Percentiles rank a stretch among this genome's conserved stretches.
Evolutionary conservation across 1,140 invertebrate genomes (phyloP).

Genomic region (Drosophila ohnishii): DNA sequence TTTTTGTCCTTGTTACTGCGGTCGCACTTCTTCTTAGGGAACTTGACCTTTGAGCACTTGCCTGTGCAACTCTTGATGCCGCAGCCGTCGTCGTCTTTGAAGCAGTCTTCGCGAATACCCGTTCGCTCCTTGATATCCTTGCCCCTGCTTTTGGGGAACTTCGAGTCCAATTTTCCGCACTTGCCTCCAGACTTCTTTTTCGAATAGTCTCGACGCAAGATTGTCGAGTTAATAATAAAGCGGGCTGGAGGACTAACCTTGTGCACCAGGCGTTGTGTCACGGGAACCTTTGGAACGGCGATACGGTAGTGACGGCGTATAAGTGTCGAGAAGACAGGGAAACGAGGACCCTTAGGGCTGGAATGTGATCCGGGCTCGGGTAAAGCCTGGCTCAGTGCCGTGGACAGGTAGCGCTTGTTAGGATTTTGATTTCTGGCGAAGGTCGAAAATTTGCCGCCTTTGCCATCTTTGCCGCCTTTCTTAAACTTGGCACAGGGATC

Average conservation of each 20-base stretch:
- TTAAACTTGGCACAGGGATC: constrained; percentile 48
- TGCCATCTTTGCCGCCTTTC: constrained; percentile 8
- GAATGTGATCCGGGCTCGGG: not conserved
- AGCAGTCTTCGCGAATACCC: constrained; percentile 48
- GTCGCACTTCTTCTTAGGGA: constrained; percentile 59
- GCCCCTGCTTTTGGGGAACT: constrained; percentile 27
- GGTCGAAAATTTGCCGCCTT: constrained; percentile 52
- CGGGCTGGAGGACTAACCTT: not conserved
- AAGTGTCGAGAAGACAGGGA: constrained; percentile 32
- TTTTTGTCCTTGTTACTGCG: constrained; percentile 11
- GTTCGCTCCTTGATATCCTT: constrained; percentile 42
- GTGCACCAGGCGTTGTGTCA: too few species aligned
- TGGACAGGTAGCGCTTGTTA: constrained; percentile 47
- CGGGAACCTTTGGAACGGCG: not conserved
- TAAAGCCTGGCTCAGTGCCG: not conserved
- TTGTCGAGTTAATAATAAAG: constrained; percentile 16
- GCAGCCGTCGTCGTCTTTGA: not conserved
- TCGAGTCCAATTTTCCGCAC: constrained; percentile 15
- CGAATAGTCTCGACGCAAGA: constrained; percentile 25
- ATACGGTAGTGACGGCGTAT: constrained; percentile 52
- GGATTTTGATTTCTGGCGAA: not conserved
- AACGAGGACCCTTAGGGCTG: constrained; percentile 15
- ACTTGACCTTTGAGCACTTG: constrained; percentile 27
- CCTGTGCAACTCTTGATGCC: constrained; percentile 2
- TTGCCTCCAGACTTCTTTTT: constrained; percentile 37